These are phyloP conservation scores for Melanotaenia parkinsoni DNA, from an alignment of 2,797 vertebrate genomes.

Conservation along the genomic window DNA sequence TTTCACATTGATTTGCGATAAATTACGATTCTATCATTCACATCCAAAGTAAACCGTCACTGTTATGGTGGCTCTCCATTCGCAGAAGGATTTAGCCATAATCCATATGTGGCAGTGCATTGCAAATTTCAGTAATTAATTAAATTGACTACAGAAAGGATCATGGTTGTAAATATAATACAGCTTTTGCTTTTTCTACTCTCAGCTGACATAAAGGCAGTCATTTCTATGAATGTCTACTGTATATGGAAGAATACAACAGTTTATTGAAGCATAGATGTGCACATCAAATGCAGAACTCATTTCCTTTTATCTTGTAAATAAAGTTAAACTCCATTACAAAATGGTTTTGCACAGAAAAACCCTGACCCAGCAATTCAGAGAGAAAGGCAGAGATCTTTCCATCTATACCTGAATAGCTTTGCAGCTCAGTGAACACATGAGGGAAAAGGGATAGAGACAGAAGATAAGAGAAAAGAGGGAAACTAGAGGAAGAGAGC, in stretches of 20 bases:
- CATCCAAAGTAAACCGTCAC: constrained; percentile 1
- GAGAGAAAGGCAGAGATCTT: constrained; percentile 80
- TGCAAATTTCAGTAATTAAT: constrained; percentile 44
- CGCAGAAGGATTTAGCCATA: constrained; percentile 9
- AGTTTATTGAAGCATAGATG: constrained; percentile 74
- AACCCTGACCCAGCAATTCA: constrained; percentile 82
- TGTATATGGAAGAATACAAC: constrained; percentile 73
- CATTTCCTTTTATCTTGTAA: constrained; percentile 81
- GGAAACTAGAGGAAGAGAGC: constrained; percentile 71
- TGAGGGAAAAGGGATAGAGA: constrained; percentile 77
- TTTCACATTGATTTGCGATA: not conserved
- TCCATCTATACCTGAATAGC: constrained; percentile 83
- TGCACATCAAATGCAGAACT: constrained; percentile 74
- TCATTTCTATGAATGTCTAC: constrained; percentile 71
- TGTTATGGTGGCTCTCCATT: constrained; percentile 2
- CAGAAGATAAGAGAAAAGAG: constrained; percentile 77
- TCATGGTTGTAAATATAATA: constrained; percentile 45
- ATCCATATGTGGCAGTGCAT: constrained; percentile 21
- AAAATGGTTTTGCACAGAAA: constrained; percentile 76
- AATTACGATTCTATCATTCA: not conserved
- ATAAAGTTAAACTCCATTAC: constrained; percentile 84
- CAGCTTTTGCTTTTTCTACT: constrained; percentile 65
- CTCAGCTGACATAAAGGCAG: constrained; percentile 65
- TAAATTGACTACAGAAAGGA: constrained; percentile 60
- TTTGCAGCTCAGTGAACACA: constrained; percentile 86